These are phyloP conservation scores for Eurystomus gularis DNA, from an alignment of 2,113 vertebrate species.

Conservation along the genomic window DNA sequence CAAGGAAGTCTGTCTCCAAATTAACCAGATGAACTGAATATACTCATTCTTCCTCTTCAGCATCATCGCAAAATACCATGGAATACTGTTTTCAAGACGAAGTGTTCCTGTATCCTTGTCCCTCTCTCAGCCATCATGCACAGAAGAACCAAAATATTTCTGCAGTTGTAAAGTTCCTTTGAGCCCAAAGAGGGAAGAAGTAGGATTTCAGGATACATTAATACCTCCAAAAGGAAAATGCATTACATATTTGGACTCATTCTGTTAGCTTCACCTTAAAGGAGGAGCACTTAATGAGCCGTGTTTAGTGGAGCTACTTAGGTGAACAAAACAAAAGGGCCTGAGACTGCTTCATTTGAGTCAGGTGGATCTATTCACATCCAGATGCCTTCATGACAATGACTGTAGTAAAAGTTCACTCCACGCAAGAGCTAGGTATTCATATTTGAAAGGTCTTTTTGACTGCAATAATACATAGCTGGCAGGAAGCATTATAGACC, in stretches of 20 bases:
- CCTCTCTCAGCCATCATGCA: fast-evolving
- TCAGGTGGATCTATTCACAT: background rate
- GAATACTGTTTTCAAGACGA: background rate
- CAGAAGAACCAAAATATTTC: background rate
- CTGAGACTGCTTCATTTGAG: background rate
- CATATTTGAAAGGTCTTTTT: background rate
- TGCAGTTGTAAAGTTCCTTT: background rate
- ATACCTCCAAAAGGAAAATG: background rate
- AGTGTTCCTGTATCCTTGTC: background rate
- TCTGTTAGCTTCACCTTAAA: background rate
- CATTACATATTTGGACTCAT: background rate
- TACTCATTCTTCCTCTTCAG: background rate
- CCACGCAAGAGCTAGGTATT: background rate
- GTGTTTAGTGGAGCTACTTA: background rate
- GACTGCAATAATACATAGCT: fast-evolving
- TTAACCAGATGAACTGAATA: background rate
- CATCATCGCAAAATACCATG: background rate
- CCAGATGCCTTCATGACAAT: background rate
- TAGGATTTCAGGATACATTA: background rate
- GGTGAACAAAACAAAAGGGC: background rate
- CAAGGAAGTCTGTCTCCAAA: background rate
- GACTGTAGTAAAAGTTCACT: background rate
- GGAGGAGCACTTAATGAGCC: background rate
- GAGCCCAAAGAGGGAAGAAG: background rate
- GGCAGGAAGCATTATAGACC: background rate